Percentiles rank a stretch among this genome's conserved stretches.
Conservation (phyloP, 2,797 vertebrate genomes). For the Enteromius mattozi region DNA sequence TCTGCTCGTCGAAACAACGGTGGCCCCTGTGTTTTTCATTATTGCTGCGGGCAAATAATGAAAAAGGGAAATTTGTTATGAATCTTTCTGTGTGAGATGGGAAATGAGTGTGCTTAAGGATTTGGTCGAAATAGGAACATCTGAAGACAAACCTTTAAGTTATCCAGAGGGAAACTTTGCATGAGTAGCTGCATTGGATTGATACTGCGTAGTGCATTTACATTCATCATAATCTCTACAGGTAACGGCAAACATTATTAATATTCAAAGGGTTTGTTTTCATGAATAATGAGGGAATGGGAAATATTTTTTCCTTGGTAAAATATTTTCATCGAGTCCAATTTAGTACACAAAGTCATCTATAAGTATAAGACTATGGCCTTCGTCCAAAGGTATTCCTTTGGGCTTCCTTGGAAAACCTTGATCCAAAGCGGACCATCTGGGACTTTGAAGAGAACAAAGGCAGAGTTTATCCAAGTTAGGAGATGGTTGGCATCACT, state of each 20-base stretch:
- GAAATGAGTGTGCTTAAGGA: not conserved
- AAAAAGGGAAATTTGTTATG: not conserved
- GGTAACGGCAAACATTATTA: not conserved
- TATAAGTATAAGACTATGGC: not conserved
- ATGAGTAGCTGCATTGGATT: not conserved
- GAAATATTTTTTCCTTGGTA: not conserved
- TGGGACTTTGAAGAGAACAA: not conserved
- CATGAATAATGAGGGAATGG: not conserved
- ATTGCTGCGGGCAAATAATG: not conserved
- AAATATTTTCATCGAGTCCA: not conserved
- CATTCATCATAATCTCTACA: not conserved
- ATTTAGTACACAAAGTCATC: not conserved
- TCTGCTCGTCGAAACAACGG: not conserved
- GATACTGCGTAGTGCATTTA: not conserved
- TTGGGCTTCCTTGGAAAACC: not conserved
- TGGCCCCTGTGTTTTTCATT: not conserved
- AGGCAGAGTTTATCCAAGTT: not conserved
- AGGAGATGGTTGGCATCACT: not conserved
- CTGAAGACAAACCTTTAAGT: not conserved
- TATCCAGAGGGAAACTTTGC: constrained; percentile 3
- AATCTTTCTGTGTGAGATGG: not conserved
- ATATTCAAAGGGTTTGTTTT: constrained; percentile 14
- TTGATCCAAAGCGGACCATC: not conserved
- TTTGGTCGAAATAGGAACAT: not conserved
- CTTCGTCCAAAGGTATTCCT: not conserved